These are phyloP conservation scores for Zhuqinia jingwanae DNA, from an alignment of 2,888 invertebrate genomes.

Conservation along the genomic window DNA sequence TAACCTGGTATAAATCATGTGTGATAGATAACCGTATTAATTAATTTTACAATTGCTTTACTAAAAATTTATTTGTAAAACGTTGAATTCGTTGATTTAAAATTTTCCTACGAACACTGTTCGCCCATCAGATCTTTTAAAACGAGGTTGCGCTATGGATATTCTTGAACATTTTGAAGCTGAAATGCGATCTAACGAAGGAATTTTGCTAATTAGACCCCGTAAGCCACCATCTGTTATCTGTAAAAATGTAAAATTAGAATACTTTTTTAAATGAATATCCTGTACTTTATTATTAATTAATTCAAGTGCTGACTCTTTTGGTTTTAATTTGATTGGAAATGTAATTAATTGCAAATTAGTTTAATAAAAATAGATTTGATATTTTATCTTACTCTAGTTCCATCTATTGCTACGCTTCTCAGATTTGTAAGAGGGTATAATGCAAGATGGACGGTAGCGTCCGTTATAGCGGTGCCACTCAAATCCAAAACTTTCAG, in stretches of 20 bases:
- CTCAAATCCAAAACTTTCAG: conserved; percentile 73
- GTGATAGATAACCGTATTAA: no score
- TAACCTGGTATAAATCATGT: no score
- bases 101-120: conserved; percentile 66
- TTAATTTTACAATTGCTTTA: background rate
- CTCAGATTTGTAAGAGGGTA: conserved; percentile 61
- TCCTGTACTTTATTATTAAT: background rate
- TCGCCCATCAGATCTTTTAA: conserved; percentile 68
- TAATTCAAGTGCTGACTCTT: no score
- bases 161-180: conserved; percentile 57
- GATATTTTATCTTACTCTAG: conserved; percentile 68
- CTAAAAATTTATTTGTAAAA: background rate
- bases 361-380: no score
- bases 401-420: conserved; percentile 71
- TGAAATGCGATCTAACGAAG: conserved; percentile 67
- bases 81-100: background rate
- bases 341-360: background rate
- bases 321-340: no score
- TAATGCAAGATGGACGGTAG: conserved; percentile 72
- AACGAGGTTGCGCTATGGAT: conserved; percentile 42
- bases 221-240: conserved; percentile 64
- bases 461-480: conserved; percentile 73
- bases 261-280: background rate
- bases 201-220: conserved; percentile 44
- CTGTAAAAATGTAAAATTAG: conserved; percentile 51